phyloP scores from a whole-genome alignment of 2,113 vertebrate genomes.

The Callospermophilus lateralis region DNA sequence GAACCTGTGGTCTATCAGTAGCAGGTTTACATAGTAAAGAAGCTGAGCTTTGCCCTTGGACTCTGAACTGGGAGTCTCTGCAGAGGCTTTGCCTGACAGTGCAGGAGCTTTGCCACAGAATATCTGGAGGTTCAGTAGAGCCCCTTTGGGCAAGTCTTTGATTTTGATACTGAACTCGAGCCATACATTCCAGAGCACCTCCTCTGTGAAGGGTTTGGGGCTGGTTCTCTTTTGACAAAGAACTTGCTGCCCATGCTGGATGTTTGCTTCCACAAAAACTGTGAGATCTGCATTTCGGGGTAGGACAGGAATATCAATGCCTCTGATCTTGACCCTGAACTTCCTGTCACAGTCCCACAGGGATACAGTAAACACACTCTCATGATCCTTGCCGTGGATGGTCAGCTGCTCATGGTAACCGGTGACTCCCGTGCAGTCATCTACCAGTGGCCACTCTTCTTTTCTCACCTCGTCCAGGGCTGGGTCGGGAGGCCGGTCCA shows the following conservation, averaged over 20 bases:
- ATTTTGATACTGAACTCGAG: constrained; percentile 97
- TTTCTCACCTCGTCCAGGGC: constrained; percentile 93
- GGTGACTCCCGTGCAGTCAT: constrained; percentile 97
- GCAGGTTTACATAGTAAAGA: constrained; percentile 97
- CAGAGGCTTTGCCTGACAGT: constrained; percentile 85
- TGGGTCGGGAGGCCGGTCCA: constrained; percentile 92
- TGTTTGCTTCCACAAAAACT: constrained; percentile 96
- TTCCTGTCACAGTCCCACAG: constrained; percentile 98
- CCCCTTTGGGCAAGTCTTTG: constrained; percentile 96
- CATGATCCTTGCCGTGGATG: constrained; percentile 97
- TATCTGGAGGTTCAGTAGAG: constrained; percentile 96
- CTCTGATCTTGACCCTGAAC: constrained; percentile 97
- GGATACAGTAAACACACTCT: constrained; percentile 98
- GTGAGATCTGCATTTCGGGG: constrained; percentile 95
- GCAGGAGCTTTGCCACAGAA: constrained; percentile 93
- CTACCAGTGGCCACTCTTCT: constrained; percentile 98
- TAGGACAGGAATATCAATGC: constrained; percentile 95
- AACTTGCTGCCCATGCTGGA: constrained; percentile 97
- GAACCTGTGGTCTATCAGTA: constrained; percentile 97
- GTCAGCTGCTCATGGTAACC: constrained; percentile 98
- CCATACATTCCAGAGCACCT: constrained; percentile 98
- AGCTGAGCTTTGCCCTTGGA: constrained; percentile 94
- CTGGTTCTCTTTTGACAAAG: constrained; percentile 95
- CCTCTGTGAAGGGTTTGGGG: constrained; percentile 95
- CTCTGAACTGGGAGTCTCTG: constrained; percentile 88